Evolutionary conservation across 2,888 invertebrate genomes (phyloP), one percentile per base, ranked within the genome.

Genomic region (Leucophenga montana): DNA sequence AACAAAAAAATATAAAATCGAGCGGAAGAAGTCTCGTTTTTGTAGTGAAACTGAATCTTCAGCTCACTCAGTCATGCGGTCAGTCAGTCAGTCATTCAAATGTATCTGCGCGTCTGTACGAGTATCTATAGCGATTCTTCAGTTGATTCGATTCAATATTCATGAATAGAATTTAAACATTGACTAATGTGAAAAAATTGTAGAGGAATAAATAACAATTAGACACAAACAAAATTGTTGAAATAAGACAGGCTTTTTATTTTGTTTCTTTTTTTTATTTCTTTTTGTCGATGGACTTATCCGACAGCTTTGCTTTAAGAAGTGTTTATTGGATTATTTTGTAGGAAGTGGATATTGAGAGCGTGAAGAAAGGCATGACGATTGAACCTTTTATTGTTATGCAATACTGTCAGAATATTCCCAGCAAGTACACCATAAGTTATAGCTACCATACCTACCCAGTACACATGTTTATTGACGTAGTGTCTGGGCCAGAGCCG

Each of bases 291-390:
- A 27, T 6, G 22, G 39, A 20, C 46, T n/a, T 46, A 1, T 2
- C 46, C 61, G 61, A n/a, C 39, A 44, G 44, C 18, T 20, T 44
- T 11, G 61, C 33, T 62, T 62, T n/a, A n/a, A n/a, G n/a, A n/a
- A n/a, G n/a, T n/a, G n/a, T 44, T 62, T 62, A 62, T 62, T 62
- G 61, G 44, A 62, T 62, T 62, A 44, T 44, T 62, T 20, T 62
- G 61, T 62, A 39, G 44, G 39, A 62, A 18, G 61, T 62, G 44
- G 61, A 44, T 16, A 62, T 33, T 33, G 18, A 22, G 14, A 18
- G 50, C 50, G 1, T 14, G 14, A 14, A 50, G 14, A 16, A 50
- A n/a, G n/a, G n/a, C n/a, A n/a, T n/a, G n/a, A n/a, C n/a, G n/a
- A n/a, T n/a, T n/a, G n/a, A n/a, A n/a, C n/a, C n/a, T n/a, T n/a